Conservation (phyloP, 2,113 vertebrate species). For the Prunella himalayana region DNA sequence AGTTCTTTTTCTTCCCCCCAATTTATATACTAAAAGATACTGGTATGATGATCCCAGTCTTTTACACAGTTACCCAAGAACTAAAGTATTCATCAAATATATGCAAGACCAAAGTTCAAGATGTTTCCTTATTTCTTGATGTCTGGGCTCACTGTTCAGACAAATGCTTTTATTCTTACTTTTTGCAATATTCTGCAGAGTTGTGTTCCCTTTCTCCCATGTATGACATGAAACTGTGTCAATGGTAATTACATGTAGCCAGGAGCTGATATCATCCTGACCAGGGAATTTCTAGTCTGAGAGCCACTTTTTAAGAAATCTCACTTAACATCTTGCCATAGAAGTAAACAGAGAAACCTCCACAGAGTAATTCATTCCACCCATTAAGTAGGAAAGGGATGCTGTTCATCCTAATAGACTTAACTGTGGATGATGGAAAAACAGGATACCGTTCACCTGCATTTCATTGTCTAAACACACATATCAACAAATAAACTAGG, state of each 20-base stretch:
- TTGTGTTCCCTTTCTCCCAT: neutral
- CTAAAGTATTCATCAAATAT: neutral
- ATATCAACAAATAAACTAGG: neutral
- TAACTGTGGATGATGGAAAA: neutral
- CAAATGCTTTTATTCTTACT: neutral
- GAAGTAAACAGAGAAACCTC: neutral
- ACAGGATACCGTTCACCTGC: neutral
- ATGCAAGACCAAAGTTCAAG: neutral
- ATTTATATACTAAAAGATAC: neutral
- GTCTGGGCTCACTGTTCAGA: neutral
- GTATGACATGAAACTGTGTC: neutral
- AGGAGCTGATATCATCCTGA: neutral
- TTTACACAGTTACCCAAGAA: neutral
- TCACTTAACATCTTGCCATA: neutral
- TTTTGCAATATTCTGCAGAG: neutral
- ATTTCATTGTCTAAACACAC: neutral
- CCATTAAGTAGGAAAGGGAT: neutral
- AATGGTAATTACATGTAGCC: neutral
- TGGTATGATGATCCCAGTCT: neutral
- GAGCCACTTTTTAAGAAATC: neutral
- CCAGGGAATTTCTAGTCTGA: neutral
- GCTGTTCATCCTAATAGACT: neutral
- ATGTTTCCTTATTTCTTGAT: neutral
- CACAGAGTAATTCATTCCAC: neutral
- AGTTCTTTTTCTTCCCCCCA: accelerated